Evolutionary conservation across 1,140 invertebrate species (phyloP), one percentile per base, ranked within the genome.

Genomic region (Penaeus indicus): DNA sequence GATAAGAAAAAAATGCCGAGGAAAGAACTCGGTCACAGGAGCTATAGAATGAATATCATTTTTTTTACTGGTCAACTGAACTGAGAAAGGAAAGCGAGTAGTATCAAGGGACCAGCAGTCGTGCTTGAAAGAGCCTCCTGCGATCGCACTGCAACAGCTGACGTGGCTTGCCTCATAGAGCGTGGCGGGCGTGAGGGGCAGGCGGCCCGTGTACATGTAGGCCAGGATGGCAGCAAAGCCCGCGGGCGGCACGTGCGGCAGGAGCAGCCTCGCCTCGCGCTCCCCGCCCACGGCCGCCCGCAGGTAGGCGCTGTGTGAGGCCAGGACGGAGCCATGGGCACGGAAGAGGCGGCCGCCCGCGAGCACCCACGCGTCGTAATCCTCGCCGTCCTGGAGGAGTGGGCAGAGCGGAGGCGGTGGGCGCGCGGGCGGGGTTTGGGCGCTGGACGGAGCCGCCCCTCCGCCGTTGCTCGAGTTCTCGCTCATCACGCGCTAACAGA

Each of bases 181-280:
- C 92, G 96, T 96, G 47, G 95, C 94, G 27, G 95, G 92, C 54
- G 94, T 96, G 32, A 96, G 92, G 90, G 96, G 95, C 84, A 96
- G 92, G 80, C 94, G 95, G 1, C 96, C 96, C 3, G 96, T 96
- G 92, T 96, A 96, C 95, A 96, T 96, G 92, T 96, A 96, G 18
- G 95, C 95, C 3, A 96, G 93, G 3, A 96, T 91, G 0, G 95
- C 95, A 1, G 95, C 95, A 91, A 96, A 96, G 72, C 95, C 95
- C 88, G 96, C 95, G 3, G 95, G 94, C 93, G 91, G 94, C 0
- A 95, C 93, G 91, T 94, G 95, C 42, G 94, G 94, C 60, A 95
- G 93, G 72, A 84, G 64, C 13, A 94, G 25, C 91, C 93, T 86
- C 92, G 93, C 77, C 92, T 92, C 67, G 92, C 92, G 75, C 92